phyloP scores from a whole-genome alignment of 2,113 vertebrate species.

The Microtus oregoni region DNA sequence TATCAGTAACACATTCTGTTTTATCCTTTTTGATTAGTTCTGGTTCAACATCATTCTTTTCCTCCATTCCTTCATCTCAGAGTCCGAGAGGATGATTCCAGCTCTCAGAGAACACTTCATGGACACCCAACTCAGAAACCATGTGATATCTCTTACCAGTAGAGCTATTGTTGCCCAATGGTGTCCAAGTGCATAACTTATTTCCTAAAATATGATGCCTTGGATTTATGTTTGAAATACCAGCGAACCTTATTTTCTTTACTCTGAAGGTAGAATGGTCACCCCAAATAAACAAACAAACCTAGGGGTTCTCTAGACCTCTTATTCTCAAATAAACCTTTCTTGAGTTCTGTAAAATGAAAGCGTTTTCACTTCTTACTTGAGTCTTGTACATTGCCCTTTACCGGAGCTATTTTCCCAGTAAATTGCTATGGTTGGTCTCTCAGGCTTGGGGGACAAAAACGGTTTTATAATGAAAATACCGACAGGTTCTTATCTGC shows the following conservation, averaged over 20 bases:
- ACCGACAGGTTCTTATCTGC: conserved; percentile 80
- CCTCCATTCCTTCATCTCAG: not conserved
- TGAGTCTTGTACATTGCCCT: conserved; percentile 49
- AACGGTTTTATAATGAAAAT: conserved; percentile 77
- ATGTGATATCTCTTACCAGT: not conserved
- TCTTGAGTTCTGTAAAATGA: conserved; percentile 59
- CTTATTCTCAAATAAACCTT: conserved; percentile 64
- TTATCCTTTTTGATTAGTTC: conserved; percentile 38
- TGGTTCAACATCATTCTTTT: not conserved
- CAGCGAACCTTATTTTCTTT: conserved; percentile 52
- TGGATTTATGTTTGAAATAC: conserved; percentile 59
- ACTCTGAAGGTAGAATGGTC: conserved; percentile 52
- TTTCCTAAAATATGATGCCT: conserved; percentile 26
- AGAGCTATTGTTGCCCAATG: not conserved
- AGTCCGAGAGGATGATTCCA: not conserved
- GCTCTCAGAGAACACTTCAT: not conserved
- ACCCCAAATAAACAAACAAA: conserved; percentile 42
- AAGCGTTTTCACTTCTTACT: conserved; percentile 52
- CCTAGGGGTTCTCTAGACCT: conserved; percentile 26
- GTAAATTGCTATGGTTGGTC: conserved; percentile 71
- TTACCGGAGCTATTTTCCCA: conserved; percentile 52
- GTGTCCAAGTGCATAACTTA: conserved; percentile 4
- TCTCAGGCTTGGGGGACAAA: conserved; percentile 59
- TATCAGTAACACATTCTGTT: not conserved
- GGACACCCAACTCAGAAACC: not conserved